Conservation (phyloP, 2,797 vertebrate species). For the Poliocrania exsul region DNA sequence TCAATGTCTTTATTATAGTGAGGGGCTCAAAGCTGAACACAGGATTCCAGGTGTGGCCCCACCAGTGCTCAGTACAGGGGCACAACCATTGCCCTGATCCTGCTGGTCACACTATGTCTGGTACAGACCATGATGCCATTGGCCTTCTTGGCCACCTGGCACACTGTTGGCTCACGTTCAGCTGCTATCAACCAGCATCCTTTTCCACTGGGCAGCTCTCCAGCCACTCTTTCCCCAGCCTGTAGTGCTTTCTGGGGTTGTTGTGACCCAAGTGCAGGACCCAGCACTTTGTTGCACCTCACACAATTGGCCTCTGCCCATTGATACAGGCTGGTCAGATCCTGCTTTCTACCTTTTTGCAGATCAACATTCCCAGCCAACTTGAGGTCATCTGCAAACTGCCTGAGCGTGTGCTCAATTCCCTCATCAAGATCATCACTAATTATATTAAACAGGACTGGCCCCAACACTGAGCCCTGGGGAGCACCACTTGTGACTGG, state of each 20-base stretch:
- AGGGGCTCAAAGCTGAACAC: background rate
- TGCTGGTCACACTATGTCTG: background rate
- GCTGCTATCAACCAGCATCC: background rate
- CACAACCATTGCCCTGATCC: background rate
- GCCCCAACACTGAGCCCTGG: background rate
- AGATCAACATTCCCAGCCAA: background rate
- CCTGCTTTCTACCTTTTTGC: background rate
- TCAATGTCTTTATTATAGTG: background rate
- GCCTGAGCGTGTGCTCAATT: background rate
- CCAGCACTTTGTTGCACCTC: background rate
- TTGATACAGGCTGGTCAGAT: background rate
- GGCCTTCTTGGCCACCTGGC: background rate
- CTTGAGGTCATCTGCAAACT: background rate
- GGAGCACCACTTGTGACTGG: rapidly evolving
- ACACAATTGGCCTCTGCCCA: background rate
- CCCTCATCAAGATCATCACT: background rate
- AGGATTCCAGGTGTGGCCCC: background rate
- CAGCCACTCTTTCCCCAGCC: background rate
- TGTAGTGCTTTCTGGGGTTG: background rate
- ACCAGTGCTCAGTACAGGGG: background rate
- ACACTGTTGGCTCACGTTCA: background rate
- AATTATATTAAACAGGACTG: background rate
- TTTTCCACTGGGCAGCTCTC: background rate
- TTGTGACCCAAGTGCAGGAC: background rate
- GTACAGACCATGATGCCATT: background rate